These are phyloP conservation scores for Anableps anableps DNA, from an alignment of 2,797 vertebrate genomes.

Conservation along the genomic window DNA sequence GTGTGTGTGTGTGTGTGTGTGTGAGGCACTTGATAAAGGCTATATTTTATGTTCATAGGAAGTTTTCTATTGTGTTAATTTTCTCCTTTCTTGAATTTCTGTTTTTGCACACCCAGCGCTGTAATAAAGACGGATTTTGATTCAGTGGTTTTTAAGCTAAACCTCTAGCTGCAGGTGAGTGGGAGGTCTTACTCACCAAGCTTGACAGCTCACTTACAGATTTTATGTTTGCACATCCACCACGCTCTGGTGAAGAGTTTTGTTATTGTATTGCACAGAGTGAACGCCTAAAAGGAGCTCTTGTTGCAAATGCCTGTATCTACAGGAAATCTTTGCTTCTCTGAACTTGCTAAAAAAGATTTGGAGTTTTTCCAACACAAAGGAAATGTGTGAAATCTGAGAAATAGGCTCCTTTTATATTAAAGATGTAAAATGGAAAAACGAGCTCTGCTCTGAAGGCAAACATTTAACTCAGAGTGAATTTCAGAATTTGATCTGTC, in stretches of 20 bases:
- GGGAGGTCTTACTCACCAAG: slow-evolving; percentile 51
- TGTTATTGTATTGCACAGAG: slow-evolving; percentile 5
- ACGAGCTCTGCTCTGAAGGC: neutral
- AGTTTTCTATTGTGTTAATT: slow-evolving; percentile 46
- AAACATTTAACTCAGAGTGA: neutral
- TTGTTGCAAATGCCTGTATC: slow-evolving; percentile 21
- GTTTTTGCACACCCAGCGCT: slow-evolving; percentile 60
- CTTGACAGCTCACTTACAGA: slow-evolving; percentile 47
- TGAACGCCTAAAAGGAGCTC: slow-evolving; percentile 19
- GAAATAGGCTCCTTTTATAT: neutral
- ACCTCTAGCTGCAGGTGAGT: slow-evolving; percentile 59
- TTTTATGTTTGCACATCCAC: slow-evolving; percentile 29
- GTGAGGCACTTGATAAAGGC: slow-evolving; percentile 46
- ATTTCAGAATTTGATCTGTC: neutral
- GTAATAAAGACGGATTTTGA: slow-evolving; percentile 45
- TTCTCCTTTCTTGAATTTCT: slow-evolving; percentile 23
- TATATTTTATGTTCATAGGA: slow-evolving; percentile 45
- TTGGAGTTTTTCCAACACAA: slow-evolving; percentile 18
- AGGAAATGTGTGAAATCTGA: neutral
- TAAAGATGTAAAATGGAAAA: neutral
- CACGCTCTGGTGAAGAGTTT: slow-evolving; percentile 19
- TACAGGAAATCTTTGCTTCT: slow-evolving; percentile 10
- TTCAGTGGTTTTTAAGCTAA: slow-evolving; percentile 36
- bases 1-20: slow-evolving; percentile 7
- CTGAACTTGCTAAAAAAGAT: neutral